phyloP scores from a whole-genome alignment of 2,888 invertebrate genomes.

The Ornithoptera alexandrae region DNA sequence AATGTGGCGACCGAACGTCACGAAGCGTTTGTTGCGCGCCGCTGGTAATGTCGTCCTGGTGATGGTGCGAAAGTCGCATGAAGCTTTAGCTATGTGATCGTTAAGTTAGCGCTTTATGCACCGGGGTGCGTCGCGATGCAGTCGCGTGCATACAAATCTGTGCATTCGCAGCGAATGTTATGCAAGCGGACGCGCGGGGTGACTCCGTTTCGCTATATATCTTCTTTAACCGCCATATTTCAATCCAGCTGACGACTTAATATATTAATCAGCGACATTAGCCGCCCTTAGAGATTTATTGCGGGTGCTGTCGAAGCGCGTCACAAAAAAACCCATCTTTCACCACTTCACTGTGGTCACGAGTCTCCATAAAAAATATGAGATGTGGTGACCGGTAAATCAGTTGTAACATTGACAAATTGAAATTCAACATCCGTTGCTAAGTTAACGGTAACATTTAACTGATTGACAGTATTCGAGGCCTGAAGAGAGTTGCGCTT shows the following conservation, averaged over 20 bases:
- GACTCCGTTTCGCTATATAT: conserved; percentile 13
- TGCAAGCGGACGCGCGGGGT: conserved; percentile 16
- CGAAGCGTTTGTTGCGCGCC: conserved; percentile 1
- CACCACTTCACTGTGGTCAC: conserved; percentile 48
- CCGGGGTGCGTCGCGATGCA: conserved; percentile 5
- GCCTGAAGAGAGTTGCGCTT: conserved; percentile 30
- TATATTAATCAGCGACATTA: conserved; percentile 26
- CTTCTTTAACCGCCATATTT: conserved; percentile 11
- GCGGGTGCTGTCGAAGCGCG: conserved; percentile 19
- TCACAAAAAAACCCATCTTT: conserved; percentile 46
- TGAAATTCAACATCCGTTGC: conserved; percentile 62
- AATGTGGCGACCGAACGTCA: not conserved
- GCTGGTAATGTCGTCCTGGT: not conserved
- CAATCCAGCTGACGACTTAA: conserved; percentile 12
- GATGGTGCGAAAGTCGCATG: conserved; percentile 1
- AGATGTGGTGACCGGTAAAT: conserved; percentile 66
- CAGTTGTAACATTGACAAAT: conserved; percentile 76
- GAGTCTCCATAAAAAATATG: conserved; percentile 50
- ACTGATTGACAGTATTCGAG: conserved; percentile 15
- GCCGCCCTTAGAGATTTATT: conserved; percentile 5
- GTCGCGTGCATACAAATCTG: conserved; percentile 20
- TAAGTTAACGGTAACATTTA: conserved; percentile 33
- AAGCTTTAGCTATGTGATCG: conserved; percentile 1
- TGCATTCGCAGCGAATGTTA: conserved; percentile 10
- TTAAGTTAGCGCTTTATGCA: conserved; percentile 24